phyloP scores from a whole-genome alignment of 2,113 vertebrate species.

The Falcunculus frontatus region DNA sequence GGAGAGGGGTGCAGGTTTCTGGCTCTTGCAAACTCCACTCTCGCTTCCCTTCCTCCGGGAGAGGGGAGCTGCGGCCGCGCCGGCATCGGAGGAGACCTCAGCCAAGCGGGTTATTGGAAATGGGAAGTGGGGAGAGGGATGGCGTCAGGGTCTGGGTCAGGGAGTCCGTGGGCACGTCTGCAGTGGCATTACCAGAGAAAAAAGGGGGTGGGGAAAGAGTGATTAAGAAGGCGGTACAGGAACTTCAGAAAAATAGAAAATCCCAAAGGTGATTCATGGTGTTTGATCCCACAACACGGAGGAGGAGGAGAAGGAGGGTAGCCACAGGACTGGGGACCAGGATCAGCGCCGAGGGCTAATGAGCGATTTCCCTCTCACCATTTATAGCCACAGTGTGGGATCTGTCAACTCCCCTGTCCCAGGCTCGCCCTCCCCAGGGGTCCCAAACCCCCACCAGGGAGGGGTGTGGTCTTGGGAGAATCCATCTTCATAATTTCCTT shows the following conservation, averaged over 20 bases:
- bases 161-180: background rate
- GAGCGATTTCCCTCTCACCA: background rate
- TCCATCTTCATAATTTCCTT: background rate
- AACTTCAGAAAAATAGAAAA: background rate
- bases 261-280: background rate
- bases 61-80: background rate
- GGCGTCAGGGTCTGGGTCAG: background rate
- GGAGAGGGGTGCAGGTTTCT: background rate
- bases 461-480: background rate
- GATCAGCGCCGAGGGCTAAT: background rate
- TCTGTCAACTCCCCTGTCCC: background rate
- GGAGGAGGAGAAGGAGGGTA: background rate
- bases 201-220: background rate
- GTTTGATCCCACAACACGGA: background rate
- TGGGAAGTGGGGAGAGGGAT: constrained; percentile 4
- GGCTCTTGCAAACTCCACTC: background rate
- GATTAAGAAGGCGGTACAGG: background rate
- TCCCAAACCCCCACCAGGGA: background rate
- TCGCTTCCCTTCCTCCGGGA: background rate
- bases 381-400: background rate
- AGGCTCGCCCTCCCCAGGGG: background rate
- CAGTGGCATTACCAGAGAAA: background rate
- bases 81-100: background rate
- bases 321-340: background rate
- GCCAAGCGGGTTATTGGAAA: background rate